Conservation (phyloP, 2,113 vertebrate species). For the Ivindomyrus marchei region DNA sequence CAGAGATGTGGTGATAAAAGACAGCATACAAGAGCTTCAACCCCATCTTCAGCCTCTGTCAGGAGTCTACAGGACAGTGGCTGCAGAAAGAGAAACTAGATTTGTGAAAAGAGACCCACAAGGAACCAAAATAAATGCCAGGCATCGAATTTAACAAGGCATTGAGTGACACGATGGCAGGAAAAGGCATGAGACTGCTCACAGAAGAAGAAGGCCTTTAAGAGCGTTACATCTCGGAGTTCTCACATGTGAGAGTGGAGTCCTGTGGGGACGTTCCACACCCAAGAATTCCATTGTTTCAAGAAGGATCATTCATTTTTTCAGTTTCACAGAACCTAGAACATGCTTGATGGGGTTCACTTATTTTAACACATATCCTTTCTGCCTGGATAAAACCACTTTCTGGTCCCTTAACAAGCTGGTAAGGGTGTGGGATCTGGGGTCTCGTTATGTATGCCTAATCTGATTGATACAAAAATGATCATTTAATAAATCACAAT, state of each 20-base stretch:
- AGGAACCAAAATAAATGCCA: constrained; percentile 34
- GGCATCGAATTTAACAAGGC: constrained; percentile 37
- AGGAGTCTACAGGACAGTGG: constrained; percentile 26
- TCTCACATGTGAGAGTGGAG: constrained; percentile 4
- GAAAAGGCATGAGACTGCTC: constrained; percentile 24
- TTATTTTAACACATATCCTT: not conserved
- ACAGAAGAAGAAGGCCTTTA: constrained; percentile 24
- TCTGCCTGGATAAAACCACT: not conserved
- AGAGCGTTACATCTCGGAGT: constrained; percentile 26
- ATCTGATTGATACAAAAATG: not conserved
- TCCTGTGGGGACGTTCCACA: not conserved
- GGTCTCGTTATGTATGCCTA: not conserved
- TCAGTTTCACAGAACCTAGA: not conserved
- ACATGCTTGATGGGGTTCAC: not conserved
- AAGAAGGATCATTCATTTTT: not conserved
- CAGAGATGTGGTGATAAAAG: not conserved
- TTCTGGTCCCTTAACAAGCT: not conserved
- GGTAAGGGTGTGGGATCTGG: not conserved
- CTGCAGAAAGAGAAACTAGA: constrained; percentile 37
- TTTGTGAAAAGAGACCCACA: constrained; percentile 36
- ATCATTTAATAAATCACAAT: not conserved
- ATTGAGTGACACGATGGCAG: constrained; percentile 39
- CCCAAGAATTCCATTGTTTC: not conserved
- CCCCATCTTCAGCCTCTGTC: constrained; percentile 35
- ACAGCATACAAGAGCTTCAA: constrained; percentile 27